These are phyloP conservation scores for Epinephelus lanceolatus DNA, from an alignment of 2,113 vertebrate species.

Conservation along the genomic window DNA sequence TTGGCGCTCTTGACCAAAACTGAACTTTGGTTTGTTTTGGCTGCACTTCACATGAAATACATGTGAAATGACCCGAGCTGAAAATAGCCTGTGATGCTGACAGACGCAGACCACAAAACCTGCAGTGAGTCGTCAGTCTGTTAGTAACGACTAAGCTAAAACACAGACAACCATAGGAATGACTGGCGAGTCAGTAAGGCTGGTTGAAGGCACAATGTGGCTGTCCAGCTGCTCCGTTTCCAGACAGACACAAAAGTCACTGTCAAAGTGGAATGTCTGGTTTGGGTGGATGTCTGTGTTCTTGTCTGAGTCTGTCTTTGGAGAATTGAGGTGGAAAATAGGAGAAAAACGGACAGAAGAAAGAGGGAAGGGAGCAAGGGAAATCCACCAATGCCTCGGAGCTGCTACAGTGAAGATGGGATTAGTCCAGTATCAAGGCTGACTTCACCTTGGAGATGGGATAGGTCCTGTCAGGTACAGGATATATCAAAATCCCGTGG, in stretches of 20 bases:
- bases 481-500: slow-evolving; percentile 55
- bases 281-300: slow-evolving; percentile 49
- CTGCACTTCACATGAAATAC: background rate
- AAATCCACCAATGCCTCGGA: slow-evolving; percentile 4
- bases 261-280: slow-evolving; percentile 73
- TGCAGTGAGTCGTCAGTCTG: slow-evolving; percentile 37
- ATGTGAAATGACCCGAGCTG: slow-evolving; percentile 3
- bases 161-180: slow-evolving; percentile 69
- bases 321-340: slow-evolving; percentile 16
- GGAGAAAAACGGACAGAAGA: slow-evolving; percentile 17
- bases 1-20: background rate
- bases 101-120: slow-evolving; percentile 36
- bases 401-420: background rate
- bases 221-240: slow-evolving; percentile 66
- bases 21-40: background rate
- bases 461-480: slow-evolving; percentile 45
- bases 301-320: slow-evolving; percentile 61
- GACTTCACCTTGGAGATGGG: slow-evolving; percentile 38
- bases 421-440: slow-evolving; percentile 27
- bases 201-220: slow-evolving; percentile 65
- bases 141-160: slow-evolving; percentile 62
- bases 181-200: slow-evolving; percentile 46
- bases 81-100: background rate
- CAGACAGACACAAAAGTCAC: slow-evolving; percentile 69
- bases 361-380: background rate